Percentiles rank a stretch among this genome's conserved stretches.
Conservation (phyloP, 2,113 vertebrate species). For the Halcyon senegalensis region DNA sequence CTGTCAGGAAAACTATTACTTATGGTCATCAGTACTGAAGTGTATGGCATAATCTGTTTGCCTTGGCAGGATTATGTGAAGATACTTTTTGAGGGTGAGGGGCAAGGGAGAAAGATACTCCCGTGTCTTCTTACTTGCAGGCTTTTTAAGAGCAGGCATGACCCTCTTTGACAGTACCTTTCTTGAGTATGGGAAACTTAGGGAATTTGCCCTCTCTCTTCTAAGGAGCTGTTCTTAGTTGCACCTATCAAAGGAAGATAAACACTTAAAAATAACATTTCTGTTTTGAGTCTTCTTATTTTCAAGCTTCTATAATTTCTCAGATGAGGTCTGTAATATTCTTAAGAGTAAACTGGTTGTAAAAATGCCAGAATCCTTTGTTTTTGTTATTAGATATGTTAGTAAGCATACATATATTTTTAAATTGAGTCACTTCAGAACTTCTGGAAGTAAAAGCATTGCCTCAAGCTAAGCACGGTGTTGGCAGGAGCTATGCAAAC, state of each 20-base stretch:
- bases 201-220: not conserved
- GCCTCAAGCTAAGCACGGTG: conserved; percentile 3
- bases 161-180: not conserved
- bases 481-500: conserved; percentile 26
- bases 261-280: not conserved
- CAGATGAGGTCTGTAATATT: not conserved
- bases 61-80: not conserved
- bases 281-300: not conserved
- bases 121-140: not conserved
- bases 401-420: not conserved
- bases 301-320: not conserved
- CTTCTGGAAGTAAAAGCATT: conserved; percentile 21
- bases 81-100: not conserved
- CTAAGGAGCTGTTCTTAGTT: not conserved
- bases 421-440: not conserved
- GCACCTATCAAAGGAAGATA: not conserved
- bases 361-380: not conserved
- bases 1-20: not conserved
- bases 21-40: not conserved
- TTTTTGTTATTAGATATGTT: not conserved
- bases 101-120: not conserved
- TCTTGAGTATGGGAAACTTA: not conserved
- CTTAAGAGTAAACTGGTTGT: not conserved
- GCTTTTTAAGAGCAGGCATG: not conserved
- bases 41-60: not conserved